Evolutionary conservation across 2,797 vertebrate species (phyloP), one percentile per base, ranked within the genome.

Genomic region (Melanotaenia trifasciata): DNA sequence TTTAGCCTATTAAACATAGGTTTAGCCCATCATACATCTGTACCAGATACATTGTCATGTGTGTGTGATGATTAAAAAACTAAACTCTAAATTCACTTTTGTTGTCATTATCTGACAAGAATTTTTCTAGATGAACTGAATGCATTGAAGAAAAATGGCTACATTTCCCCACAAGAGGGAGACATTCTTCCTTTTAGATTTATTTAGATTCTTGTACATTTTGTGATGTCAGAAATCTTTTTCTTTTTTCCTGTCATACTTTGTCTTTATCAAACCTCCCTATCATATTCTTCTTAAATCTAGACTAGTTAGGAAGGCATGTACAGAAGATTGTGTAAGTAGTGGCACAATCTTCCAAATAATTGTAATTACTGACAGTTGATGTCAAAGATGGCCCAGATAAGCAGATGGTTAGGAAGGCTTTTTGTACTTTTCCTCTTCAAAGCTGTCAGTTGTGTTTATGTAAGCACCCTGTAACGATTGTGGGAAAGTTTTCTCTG

Each of bases 101-200:
- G 10, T 28, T 28, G 53, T 4, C 26, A 13, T 26, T 24, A 53
- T 11, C 22, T 51, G n/a, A 53, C 24, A 26, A 26, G 9, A 13
- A 24, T 24, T 53, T 24, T 0, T 3, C 18, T 20, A 45, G 16
- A 18, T 16, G 14, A 24, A 22, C 3, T 4, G 22, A 3, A 4
- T 13, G 5, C 14, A 26, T 11, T 12, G 10, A 9, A 54, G 43
- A 7, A 45, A 16, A 16, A 14, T 0, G 22, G 2, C 0, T 32
- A 26, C 1, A 22, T 58, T 51, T 22, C 3, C 10, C 72, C 78
- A 78, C 26, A 5, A 38, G 68, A 45, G 51, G 71, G 57, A 22
- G 2, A 1, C 6, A 22, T 35, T 58, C 30, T 5, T 18, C 36
- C 20, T 35, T 50, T 50, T n/a, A n/a, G n/a, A n/a, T n/a, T n/a